Evolutionary conservation across 2,888 invertebrate genomes (phyloP), one percentile per base, ranked within the genome.

Genomic region (Lasioglossum villosulum): DNA sequence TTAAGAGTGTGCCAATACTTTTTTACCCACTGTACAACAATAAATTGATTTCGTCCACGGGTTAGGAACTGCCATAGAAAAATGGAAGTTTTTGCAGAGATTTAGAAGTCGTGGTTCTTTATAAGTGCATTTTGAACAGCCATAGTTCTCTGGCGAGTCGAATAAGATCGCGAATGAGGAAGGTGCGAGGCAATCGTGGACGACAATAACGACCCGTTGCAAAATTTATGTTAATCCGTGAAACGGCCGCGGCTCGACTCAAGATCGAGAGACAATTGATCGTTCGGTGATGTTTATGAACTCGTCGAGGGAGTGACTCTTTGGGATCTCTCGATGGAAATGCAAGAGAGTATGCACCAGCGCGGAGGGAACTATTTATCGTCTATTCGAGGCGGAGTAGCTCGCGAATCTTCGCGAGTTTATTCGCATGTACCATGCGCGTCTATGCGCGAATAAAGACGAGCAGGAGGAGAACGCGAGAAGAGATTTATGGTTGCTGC

Each of bases 401-500:
- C 27, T n/a, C 10, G 45, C n/a, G 30, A 27, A 59, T 30, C 42
- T 23, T 70, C 39, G 39, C 52, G 30, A 42, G 39, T 80, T 82
- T 45, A 68, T 74, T 80, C 73, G 71, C 81, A 71, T 72, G 81
- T 34, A 42, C 59, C 27, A 27, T 42, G 16, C 14, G 1, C 70
- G 70, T 12, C 14, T 39, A 42, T 1, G 70, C 74, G 37, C 74
- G 70, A 59, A 74, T 70, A 75, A 82, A 82, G 82, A 82, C 30
- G 45, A 52, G 16, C 68, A 56, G 16, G 52, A 56, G 56, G 4
- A n/a, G 52, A 23, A 52, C 23, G n/a, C 52, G 66, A 1, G 37
- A 12, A 12, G 4, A 76, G 84, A 83, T 83, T 83, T 83, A 82
- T 81, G 71, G 34, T n/a, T 82, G 59, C 48, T 23, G 70, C 10